Evolutionary conservation across 2,888 invertebrate genomes (phyloP).

Genomic region (Morpho achilles): DNA sequence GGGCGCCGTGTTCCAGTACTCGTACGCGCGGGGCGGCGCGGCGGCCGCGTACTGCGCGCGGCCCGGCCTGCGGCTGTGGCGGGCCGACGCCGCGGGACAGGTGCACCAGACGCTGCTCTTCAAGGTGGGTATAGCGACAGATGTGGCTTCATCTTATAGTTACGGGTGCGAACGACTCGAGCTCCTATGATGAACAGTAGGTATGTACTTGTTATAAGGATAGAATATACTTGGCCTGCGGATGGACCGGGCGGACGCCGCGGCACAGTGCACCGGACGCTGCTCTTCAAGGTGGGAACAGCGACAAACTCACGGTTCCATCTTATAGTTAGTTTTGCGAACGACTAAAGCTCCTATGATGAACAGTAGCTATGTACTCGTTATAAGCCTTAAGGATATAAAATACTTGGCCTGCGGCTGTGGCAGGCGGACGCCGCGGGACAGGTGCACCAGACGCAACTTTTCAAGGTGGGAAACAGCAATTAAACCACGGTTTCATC

Average conservation of each 20-base stretch:
- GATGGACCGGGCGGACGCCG: conserved; percentile 41
- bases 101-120: conserved; percentile 89
- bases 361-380: too few relatives aligned
- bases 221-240: not conserved
- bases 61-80: conserved; percentile 91
- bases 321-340: too few relatives aligned
- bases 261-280: too few relatives aligned
- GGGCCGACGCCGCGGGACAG: conserved; percentile 85
- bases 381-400: too few relatives aligned
- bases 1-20: conserved; percentile 77
- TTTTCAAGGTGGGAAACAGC: not conserved
- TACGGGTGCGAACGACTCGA: too few relatives aligned
- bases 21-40: conserved; percentile 82
- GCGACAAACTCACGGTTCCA: too few relatives aligned
- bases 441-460: too few relatives aligned
- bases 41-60: conserved; percentile 87
- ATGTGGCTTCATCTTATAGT: not conserved
- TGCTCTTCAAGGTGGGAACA: not conserved
- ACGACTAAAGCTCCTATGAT: too few relatives aligned
- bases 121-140: conserved; percentile 12
- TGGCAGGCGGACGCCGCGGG: too few relatives aligned
- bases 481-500: too few relatives aligned
- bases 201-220: too few relatives aligned
- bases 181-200: too few relatives aligned
- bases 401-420: not conserved